Base-by-base conservation (phyloP, 2,797 vertebrate species). In the Pogonophryne albipinna region DNA sequence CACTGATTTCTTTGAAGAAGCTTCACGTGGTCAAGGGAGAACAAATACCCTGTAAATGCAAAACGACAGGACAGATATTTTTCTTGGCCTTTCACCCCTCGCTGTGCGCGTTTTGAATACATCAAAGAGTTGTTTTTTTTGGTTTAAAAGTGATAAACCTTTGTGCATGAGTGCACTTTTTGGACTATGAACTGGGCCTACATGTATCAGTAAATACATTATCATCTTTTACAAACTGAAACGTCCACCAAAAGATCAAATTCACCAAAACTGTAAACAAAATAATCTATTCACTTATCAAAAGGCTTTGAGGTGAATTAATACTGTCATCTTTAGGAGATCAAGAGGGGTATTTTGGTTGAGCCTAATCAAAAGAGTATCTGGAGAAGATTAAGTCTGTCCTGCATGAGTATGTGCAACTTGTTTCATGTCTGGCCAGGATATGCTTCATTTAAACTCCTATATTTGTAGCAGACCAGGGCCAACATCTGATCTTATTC, bases 371-470 rank as follows among this genome's bases (percentile, higher is more conserved):
- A 60, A 74, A 87, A 83, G 15, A 17, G 63, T 51, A 69, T 85
- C 78, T 90, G 78, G 71, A 80, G 58, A 70, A 76, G 71, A 84
- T 90, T 83, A 84, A 53, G 14, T 83, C 68, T 74, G 68, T 82
- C 66, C 65, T 66, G 66, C 41, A 19, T 56, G 63, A 79, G 50
- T 69, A 15, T 84, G 46, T 58, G 58, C 71, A 79, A 19, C 55
- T 71, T 70, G 74, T 86, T 89, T 83, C 82, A 84, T 78, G 72
- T 87, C 71, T 74, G 49, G 78, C 88, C 87, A 89, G 84, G 85
- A 78, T 52, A 73, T 74, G 72, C 78, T 82, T 88, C 49, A 86
- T 85, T 88, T 81, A 66, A 89, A 51, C 49, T 69, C 50, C 31
- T 84, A 31, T 70, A 85, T 72, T 66, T 82, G 68, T 60, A 82